phyloP scores from a whole-genome alignment of 2,888 invertebrate genomes.

The Aricia artaxerxes region DNA sequence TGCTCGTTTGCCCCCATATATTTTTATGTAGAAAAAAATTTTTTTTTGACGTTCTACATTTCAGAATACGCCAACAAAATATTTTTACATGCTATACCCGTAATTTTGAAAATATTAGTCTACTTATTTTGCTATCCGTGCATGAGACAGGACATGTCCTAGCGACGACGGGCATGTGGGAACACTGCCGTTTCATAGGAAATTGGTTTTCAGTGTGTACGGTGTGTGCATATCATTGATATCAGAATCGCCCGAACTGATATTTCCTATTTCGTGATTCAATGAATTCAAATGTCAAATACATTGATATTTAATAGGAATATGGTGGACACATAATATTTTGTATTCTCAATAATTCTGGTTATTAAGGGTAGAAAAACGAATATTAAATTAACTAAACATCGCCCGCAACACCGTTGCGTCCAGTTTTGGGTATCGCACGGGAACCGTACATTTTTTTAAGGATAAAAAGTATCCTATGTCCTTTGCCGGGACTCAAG shows the following conservation, averaged over 20 bases:
- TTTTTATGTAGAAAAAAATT: too few relatives aligned
- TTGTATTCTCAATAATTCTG: too few relatives aligned
- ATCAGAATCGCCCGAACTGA: constrained; percentile 12
- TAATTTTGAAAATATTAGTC: neutral
- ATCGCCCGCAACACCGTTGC: too few relatives aligned
- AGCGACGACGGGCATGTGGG: neutral
- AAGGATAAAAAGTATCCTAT: too few relatives aligned
- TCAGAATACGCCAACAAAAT: too few relatives aligned
- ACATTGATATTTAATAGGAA: neutral
- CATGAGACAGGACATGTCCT: neutral
- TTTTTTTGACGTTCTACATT: neutral
- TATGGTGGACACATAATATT: too few relatives aligned
- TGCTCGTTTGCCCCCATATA: too few relatives aligned
- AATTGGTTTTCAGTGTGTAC: constrained; percentile 5
- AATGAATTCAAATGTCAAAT: neutral
- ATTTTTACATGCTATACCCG: neutral
- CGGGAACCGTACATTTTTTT: too few relatives aligned
- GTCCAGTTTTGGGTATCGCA: too few relatives aligned
- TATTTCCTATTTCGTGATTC: constrained; percentile 4
- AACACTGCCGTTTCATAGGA: neutral
- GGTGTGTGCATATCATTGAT: constrained; percentile 5
- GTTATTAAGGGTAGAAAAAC: neutral
- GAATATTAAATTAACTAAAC: too few relatives aligned
- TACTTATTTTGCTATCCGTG: neutral
- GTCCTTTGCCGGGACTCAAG: too few relatives aligned